Evolutionary conservation across 2,888 invertebrate species (phyloP).

Genomic region (Cistogaster globosa): DNA sequence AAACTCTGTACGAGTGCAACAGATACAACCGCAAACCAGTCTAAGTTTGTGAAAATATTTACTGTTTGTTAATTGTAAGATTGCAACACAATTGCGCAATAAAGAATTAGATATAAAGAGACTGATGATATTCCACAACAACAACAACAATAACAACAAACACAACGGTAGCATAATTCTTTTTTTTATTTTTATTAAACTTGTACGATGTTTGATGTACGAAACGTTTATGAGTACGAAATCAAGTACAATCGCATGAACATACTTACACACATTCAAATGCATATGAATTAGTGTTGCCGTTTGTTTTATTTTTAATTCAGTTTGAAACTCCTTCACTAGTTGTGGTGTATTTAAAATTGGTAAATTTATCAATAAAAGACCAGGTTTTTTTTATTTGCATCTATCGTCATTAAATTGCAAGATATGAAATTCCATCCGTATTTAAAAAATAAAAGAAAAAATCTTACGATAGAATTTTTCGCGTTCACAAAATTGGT

Average conservation of each 20-base stretch:
- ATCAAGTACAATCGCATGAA: constrained; percentile 36
- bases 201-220: constrained; percentile 41
- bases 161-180: constrained; percentile 19
- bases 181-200: not conserved
- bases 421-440: too few relatives aligned
- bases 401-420: too few relatives aligned
- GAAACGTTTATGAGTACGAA: constrained; percentile 48
- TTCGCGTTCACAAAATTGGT: too few relatives aligned
- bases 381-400: too few relatives aligned
- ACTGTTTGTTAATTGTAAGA: constrained; percentile 69
- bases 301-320: not conserved
- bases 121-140: constrained; percentile 37
- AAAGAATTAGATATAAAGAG: constrained; percentile 77
- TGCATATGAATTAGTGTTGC: constrained; percentile 20
- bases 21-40: constrained; percentile 51
- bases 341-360: not conserved
- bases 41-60: constrained; percentile 39
- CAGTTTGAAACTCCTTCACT: not conserved
- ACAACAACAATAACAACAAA: constrained; percentile 17
- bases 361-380: too few relatives aligned
- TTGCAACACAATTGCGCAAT: constrained; percentile 81
- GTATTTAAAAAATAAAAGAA: too few relatives aligned
- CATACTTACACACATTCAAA: constrained; percentile 1
- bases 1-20: not conserved
- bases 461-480: too few relatives aligned